A percentile compares a stretch with the other conserved stretches of the same genome.
phyloP scores from a whole-genome alignment of 2,797 vertebrate species.

The Molossus alvarezi region DNA sequence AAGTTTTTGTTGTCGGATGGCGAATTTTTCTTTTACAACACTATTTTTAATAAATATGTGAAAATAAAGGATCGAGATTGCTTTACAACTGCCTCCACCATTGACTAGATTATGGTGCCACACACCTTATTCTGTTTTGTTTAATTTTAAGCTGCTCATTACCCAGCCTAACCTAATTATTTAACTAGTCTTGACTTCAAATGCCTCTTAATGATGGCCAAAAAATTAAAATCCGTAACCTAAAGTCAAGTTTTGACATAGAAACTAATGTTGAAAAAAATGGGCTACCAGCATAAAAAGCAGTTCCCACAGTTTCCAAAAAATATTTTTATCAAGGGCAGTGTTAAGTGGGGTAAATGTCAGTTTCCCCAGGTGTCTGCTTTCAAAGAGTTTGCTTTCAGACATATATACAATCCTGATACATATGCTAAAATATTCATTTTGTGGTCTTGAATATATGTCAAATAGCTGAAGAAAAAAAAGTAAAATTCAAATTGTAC shows the following conservation, averaged over 20 bases:
- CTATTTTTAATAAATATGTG: constrained; percentile 26
- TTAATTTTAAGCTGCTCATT: constrained; percentile 34
- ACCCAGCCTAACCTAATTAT: not conserved
- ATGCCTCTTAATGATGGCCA: not conserved
- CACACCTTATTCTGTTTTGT: not conserved
- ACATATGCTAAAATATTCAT: constrained; percentile 62
- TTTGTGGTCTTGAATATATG: constrained; percentile 36
- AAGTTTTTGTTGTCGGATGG: not conserved
- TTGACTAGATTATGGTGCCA: not conserved
- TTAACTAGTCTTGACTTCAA: not conserved
- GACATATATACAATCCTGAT: not conserved
- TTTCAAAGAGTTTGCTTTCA: constrained; percentile 29
- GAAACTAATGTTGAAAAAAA: constrained; percentile 38
- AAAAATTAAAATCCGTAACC: not conserved
- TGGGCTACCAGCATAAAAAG: not conserved
- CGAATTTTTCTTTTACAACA: constrained; percentile 9
- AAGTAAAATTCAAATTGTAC: constrained; percentile 34
- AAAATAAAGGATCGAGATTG: not conserved
- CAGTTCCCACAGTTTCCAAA: not conserved
- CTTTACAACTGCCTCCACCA: not conserved
- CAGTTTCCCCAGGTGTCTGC: not conserved
- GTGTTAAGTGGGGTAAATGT: not conserved
- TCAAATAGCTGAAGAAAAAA: not conserved
- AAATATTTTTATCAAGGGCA: not conserved
- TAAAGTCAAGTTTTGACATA: constrained; percentile 29